Evolutionary conservation across 2,797 vertebrate species (phyloP).

Genomic region (Cheirogaleus major): DNA sequence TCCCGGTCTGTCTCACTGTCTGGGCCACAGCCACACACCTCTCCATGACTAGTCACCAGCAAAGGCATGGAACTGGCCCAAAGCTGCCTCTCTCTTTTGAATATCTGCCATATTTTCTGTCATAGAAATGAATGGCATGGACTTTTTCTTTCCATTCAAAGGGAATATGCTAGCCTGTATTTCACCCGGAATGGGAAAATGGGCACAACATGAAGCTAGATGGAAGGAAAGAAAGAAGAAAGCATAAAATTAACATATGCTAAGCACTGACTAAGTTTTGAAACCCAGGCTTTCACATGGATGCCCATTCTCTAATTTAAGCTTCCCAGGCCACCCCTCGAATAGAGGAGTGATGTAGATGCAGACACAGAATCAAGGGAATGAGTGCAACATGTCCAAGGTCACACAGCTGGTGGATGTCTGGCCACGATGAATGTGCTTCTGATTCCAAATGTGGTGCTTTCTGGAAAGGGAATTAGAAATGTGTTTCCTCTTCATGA

Average conservation of each 20-base stretch:
- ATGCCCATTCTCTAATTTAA: background rate
- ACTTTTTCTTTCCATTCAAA: background rate
- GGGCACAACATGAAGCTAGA: background rate
- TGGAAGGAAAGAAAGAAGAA: background rate
- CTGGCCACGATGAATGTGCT: background rate
- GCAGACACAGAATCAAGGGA: background rate
- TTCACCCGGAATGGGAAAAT: slow-evolving; percentile 3
- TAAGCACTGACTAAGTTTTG: background rate
- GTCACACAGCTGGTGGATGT: background rate
- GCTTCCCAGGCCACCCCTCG: background rate
- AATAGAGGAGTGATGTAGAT: background rate
- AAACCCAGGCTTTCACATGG: background rate
- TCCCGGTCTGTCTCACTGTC: background rate
- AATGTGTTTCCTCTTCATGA: background rate
- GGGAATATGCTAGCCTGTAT: background rate
- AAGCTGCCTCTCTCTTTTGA: background rate
- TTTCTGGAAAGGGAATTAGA: background rate
- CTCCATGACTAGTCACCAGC: background rate
- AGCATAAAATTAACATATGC: background rate
- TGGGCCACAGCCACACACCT: background rate
- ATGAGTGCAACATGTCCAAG: background rate
- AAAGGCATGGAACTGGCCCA: background rate
- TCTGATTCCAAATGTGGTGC: background rate
- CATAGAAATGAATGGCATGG: background rate
- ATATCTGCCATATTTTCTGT: background rate